Conservation (phyloP, 2,797 vertebrate species). For the Paguma larvata region DNA sequence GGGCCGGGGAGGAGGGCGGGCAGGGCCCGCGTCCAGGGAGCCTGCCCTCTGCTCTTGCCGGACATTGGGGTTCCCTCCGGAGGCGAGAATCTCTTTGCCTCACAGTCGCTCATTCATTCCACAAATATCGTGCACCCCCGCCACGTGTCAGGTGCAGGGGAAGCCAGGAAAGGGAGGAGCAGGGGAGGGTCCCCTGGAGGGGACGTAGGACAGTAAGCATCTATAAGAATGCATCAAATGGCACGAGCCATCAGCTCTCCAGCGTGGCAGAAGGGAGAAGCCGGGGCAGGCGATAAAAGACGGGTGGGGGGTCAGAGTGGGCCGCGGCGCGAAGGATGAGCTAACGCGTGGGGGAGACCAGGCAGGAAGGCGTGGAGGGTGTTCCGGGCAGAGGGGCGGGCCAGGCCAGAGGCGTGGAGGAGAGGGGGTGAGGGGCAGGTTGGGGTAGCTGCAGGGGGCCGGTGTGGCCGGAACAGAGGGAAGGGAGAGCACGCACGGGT, state of each 20-base stretch:
- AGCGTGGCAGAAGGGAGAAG: background rate
- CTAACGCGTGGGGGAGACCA: background rate
- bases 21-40: background rate
- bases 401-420: background rate
- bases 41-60: background rate
- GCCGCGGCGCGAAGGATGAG: fast-evolving
- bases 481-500: fast-evolving
- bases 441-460: no score
- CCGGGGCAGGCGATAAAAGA: background rate
- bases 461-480: background rate
- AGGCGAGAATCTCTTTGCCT: background rate
- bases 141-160: fast-evolving
- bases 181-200: background rate
- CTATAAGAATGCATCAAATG: fast-evolving
- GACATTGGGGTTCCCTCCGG: background rate
- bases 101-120: fast-evolving
- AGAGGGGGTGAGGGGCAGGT: fast-evolving
- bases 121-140: fast-evolving
- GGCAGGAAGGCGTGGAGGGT: fast-evolving
- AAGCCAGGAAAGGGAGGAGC: no score
- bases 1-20: background rate
- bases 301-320: background rate
- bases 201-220: fast-evolving
- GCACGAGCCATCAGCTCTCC: fast-evolving
- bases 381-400: background rate